Base-by-base conservation (phyloP, 2,113 vertebrate genomes). In the Notechis scutatus region DNA sequence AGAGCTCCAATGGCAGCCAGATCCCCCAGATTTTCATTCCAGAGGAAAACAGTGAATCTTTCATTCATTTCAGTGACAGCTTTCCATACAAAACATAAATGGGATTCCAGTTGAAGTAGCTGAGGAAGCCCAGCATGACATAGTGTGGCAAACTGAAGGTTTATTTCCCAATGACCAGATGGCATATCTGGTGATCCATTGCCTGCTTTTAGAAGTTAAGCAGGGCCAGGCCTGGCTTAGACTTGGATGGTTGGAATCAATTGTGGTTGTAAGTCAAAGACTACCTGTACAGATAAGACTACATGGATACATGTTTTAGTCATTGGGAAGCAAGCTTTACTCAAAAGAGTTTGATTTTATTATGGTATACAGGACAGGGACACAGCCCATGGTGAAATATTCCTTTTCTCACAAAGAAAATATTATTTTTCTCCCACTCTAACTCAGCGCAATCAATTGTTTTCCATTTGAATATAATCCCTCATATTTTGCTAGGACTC, bases 401-500 rank as follows among this genome's bases (percentile, higher is more conserved):
- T 88, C n/a, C 23, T 88, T 10, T 61, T 61, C 56, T 47, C 2
- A 20, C 21, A 64, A 92, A 64, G 20, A 47, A 8, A 55, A 92
- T 39, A 18, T 10, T 21, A 45, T 45, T 88, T 57, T 45, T 21
- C 39, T 45, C 42, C 39, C 14, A 3, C 15, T 39, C n/a, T 45
- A 50, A 29, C 26, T 85, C 14, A 59, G 3, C 11, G 26, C 29
- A 92, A 92, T 91, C 45, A 47, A 64, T 39, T 15, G 6, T 85
- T 90, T 90, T 85, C 88, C 88, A 57, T 21, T 92, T 57, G n/a
- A 57, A 59, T 85, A 47, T 89, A 92, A 92, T 88, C 20, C 26
- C 45, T 54, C 45, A 42, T 52, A 54, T 54, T 6, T 92, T 86
- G 88, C 15, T 88, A 29, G 5, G 57, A 42, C 21, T 88, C 91